Conservation (phyloP, 2,797 vertebrate genomes). For the Pipistrellus pygmaeus region DNA sequence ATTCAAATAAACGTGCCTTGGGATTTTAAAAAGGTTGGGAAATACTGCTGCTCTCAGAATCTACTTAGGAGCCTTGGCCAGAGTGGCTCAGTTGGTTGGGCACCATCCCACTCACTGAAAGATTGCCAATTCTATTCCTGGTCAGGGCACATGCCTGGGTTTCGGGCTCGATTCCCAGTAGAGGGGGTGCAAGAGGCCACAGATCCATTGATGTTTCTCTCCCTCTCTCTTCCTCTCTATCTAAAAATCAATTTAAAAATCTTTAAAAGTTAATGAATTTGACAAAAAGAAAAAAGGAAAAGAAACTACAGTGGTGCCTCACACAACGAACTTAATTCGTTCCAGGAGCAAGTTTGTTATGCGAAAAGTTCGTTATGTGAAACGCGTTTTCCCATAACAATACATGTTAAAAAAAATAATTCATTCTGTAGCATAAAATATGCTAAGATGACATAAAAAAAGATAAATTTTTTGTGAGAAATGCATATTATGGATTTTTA, state of each 20-base stretch:
- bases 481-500: too few species aligned
- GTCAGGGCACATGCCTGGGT: neutral
- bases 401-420: too few species aligned
- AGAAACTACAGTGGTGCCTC: too few species aligned
- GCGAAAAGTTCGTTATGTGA: too few species aligned
- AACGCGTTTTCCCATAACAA: too few species aligned
- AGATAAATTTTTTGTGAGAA: too few species aligned
- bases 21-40: conserved; percentile 28
- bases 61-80: neutral
- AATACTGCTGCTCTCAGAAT: neutral
- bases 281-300: neutral
- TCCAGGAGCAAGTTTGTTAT: too few species aligned
- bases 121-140: neutral
- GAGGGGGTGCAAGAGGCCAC: neutral
- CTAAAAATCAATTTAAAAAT: neutral
- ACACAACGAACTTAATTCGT: too few species aligned
- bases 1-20: conserved; percentile 40
- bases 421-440: too few species aligned
- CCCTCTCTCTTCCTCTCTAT: neutral
- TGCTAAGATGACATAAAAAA: too few species aligned
- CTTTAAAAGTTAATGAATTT: neutral
- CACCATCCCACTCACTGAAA: neutral
- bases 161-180: neutral
- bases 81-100: neutral
- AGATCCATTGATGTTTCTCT: neutral